phyloP scores from a whole-genome alignment of 2,113 vertebrate genomes.

The Tringa solitaria region DNA sequence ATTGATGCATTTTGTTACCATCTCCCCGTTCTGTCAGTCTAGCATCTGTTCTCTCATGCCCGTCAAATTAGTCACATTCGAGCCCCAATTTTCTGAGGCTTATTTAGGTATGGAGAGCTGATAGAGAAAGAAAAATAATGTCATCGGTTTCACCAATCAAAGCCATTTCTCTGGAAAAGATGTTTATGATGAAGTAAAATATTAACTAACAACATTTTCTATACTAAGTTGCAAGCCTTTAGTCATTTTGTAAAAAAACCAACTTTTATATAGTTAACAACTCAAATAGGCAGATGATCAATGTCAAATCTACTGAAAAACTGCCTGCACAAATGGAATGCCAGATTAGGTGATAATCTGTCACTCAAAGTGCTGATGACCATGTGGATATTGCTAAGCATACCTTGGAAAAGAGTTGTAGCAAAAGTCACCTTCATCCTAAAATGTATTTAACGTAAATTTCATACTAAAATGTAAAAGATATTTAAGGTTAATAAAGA shows the following conservation, averaged over 20 bases:
- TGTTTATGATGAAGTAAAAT: constrained; percentile 3
- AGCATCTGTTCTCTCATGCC: background rate
- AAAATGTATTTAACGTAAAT: constrained; percentile 38
- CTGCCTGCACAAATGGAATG: constrained; percentile 41
- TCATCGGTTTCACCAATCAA: background rate
- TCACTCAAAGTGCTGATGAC: constrained; percentile 35
- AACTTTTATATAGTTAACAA: constrained; percentile 51
- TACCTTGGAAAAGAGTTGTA: background rate
- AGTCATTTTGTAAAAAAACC: constrained; percentile 44
- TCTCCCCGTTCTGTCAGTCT: background rate
- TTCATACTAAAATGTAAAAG: constrained; percentile 35
- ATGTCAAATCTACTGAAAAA: constrained; percentile 55
- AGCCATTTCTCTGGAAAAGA: background rate
- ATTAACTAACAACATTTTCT: constrained; percentile 7
- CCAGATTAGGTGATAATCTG: constrained; percentile 26
- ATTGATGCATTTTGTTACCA: background rate
- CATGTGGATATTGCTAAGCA: constrained; percentile 13
- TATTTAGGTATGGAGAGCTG: background rate
- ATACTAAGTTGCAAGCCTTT: background rate
- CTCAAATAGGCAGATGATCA: constrained; percentile 59
- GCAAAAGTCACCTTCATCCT: constrained; percentile 69
- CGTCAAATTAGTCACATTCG: background rate
- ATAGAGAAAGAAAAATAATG: background rate
- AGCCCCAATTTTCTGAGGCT: background rate
- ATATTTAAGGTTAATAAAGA: constrained; percentile 57